A percentile compares a stretch with the other conserved stretches of the same genome.
Evolutionary conservation across 2,113 vertebrate species (phyloP).

Genomic region (Rhabdornis inornatus): DNA sequence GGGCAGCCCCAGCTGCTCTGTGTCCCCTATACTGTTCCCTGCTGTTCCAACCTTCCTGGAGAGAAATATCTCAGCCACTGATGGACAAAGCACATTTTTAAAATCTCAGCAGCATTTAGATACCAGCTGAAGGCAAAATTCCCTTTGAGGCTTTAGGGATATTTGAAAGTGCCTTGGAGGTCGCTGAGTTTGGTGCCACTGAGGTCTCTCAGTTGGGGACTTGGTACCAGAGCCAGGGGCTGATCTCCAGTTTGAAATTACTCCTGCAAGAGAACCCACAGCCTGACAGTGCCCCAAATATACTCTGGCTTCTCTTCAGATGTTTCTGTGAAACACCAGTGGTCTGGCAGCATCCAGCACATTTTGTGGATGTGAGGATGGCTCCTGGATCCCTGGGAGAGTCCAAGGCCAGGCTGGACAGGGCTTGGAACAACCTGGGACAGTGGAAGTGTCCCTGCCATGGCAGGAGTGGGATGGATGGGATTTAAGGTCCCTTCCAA

Average conservation of each 20-base stretch:
- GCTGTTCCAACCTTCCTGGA: neutral
- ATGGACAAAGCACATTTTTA: neutral
- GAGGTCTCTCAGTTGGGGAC: neutral
- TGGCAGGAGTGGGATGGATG: fast-evolving
- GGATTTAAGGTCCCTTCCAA: neutral
- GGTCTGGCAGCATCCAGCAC: neutral
- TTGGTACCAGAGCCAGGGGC: neutral
- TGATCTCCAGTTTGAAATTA: neutral
- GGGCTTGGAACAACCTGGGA: neutral
- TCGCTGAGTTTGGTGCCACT: neutral
- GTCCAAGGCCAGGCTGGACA: neutral
- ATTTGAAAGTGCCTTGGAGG: neutral
- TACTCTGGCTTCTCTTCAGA: neutral
- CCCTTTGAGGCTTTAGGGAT: neutral
- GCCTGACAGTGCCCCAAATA: neutral
- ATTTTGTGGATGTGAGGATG: neutral
- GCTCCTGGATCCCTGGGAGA: neutral
- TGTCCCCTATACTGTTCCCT: neutral
- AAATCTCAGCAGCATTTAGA: neutral
- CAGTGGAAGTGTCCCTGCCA: neutral
- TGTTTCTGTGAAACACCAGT: neutral
- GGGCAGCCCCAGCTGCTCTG: neutral
- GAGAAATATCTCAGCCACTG: neutral
- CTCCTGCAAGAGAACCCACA: neutral
- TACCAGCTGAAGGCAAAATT: neutral